phyloP scores from a whole-genome alignment of 2,888 invertebrate species.

The Eupithecia pulchellata region DNA sequence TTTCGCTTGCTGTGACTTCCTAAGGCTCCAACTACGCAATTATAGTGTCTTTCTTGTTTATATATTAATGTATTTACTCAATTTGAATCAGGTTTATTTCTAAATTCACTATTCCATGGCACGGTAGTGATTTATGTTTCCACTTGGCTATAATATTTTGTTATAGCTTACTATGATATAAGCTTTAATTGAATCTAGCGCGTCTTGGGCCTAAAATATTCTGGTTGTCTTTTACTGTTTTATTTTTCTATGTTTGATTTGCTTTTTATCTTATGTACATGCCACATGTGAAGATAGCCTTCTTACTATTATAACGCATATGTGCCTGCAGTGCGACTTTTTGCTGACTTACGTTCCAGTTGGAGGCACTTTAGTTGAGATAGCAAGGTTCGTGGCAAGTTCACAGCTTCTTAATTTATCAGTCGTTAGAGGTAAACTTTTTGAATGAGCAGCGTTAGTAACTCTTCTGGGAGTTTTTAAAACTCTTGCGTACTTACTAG shows the following conservation, averaged over 20 bases:
- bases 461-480: not conserved
- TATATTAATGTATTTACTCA: not conserved
- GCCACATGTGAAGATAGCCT: not conserved
- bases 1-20: slow-evolving; percentile 8
- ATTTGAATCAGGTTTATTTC: not conserved
- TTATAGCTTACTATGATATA: not conserved
- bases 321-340: slow-evolving; percentile 23
- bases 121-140: not conserved
- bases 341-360: slow-evolving; percentile 19
- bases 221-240: not conserved
- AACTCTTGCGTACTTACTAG: not conserved
- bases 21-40: not conserved
- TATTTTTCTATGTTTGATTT: not conserved
- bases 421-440: not conserved
- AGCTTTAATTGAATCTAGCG: not conserved
- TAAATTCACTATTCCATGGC: not conserved
- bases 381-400: not conserved
- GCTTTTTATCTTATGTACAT: not conserved
- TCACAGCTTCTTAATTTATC: not conserved
- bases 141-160: not conserved
- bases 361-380: slow-evolving; percentile 15
- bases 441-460: not conserved
- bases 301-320: slow-evolving; percentile 14
- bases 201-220: not conserved
- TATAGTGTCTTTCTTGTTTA: not conserved